phyloP scores from a whole-genome alignment of 2,113 vertebrate genomes.

The Sceloporus tristichus region DNA sequence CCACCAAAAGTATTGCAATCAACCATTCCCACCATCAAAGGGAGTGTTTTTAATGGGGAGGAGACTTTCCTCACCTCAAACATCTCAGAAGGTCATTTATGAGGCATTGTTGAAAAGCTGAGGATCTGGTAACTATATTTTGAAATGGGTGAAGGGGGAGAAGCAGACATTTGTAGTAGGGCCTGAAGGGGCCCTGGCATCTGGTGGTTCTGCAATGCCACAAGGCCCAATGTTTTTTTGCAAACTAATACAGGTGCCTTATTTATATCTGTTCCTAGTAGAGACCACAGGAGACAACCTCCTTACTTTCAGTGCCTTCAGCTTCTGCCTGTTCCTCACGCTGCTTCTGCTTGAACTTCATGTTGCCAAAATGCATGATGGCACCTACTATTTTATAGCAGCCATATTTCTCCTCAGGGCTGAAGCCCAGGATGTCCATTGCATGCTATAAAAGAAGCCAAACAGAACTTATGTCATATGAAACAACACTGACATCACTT shows the following conservation, averaged over 20 bases:
- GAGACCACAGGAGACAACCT: background rate
- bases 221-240: background rate
- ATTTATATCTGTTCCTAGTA: background rate
- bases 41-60: too few species aligned
- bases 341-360: constrained; percentile 97
- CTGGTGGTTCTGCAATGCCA: background rate
- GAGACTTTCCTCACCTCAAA: too few species aligned
- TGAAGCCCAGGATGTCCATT: constrained; percentile 96
- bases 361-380: constrained; percentile 97
- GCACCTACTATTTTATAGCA: constrained; percentile 95
- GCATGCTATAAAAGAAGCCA: constrained; percentile 81
- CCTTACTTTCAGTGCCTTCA: constrained; percentile 92
- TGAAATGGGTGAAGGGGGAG: background rate
- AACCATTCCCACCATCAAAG: too few species aligned
- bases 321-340: constrained; percentile 94
- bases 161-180: background rate
- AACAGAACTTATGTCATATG: background rate
- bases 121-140: background rate
- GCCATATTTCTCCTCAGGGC: constrained; percentile 88
- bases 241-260: background rate
- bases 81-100: too few species aligned
- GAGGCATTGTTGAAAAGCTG: background rate
- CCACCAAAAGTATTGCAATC: too few species aligned
- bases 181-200: background rate
- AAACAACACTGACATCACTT: background rate